These are phyloP conservation scores for Nansenia antarctica DNA, from an alignment of 2,113 vertebrate genomes.

Conservation along the genomic window DNA sequence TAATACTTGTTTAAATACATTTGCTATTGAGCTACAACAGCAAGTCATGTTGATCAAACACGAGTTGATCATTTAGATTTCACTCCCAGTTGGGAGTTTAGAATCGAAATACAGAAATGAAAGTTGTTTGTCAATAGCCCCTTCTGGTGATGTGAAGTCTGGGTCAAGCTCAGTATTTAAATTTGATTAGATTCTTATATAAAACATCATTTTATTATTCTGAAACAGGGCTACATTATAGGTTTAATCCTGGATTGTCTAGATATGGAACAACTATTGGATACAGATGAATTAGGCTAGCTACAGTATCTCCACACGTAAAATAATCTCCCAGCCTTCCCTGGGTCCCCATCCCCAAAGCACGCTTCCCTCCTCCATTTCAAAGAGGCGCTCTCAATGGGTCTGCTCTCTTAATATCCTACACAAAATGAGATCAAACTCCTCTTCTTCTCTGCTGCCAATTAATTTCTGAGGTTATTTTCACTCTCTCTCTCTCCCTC, in stretches of 20 bases:
- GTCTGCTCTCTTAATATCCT: constrained; percentile 34
- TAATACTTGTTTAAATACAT: background rate
- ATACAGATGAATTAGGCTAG: background rate
- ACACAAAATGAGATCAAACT: constrained; percentile 60
- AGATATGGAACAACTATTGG: background rate
- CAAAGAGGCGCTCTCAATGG: constrained; percentile 28
- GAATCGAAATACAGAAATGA: no score
- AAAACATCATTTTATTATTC: no score
- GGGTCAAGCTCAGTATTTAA: no score
- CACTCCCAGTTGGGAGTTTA: no score
- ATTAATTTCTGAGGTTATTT: constrained; percentile 57
- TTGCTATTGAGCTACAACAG: background rate
- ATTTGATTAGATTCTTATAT: no score
- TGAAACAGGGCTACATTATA: background rate
- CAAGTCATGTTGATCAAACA: no score
- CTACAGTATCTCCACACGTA: background rate
- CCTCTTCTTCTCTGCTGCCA: constrained; percentile 58
- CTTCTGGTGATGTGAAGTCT: no score
- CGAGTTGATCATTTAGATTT: no score
- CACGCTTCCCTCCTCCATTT: constrained; percentile 1
- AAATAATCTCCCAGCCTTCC: background rate
- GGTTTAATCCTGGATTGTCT: background rate
- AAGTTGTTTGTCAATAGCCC: no score
- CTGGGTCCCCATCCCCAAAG: background rate
- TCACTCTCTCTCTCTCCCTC: constrained; percentile 15